Evolutionary conservation across 2,888 invertebrate species (phyloP).

Genomic region (Rotaria magnacalcarata): DNA sequence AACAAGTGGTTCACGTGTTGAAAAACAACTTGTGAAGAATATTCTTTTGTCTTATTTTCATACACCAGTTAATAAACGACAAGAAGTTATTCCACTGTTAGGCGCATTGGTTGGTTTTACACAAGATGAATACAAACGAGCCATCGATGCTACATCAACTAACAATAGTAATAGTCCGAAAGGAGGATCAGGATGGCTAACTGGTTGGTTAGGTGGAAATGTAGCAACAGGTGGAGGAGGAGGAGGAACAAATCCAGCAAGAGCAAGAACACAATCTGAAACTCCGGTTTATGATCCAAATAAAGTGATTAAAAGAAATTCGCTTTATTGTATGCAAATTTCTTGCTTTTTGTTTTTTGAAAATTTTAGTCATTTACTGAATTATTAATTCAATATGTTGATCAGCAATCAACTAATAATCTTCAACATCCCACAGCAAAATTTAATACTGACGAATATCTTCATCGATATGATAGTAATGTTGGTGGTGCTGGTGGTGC

Average conservation of each 20-base stretch:
- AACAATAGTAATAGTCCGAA: background rate
- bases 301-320: background rate
- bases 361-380: conserved; percentile 42
- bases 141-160: background rate
- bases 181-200: background rate
- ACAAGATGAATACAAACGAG: conserved; percentile 16
- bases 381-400: conserved; percentile 46
- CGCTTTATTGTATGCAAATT: background rate
- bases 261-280: background rate
- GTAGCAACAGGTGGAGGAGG: background rate
- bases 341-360: background rate
- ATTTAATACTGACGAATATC: background rate
- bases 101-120: conserved; percentile 18
- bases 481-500: too few species aligned
- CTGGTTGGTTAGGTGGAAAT: background rate
- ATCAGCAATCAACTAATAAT: conserved; percentile 36
- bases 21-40: conserved; percentile 23
- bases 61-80: conserved; percentile 8
- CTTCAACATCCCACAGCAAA: background rate
- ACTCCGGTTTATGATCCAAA: background rate
- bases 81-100: conserved; percentile 19
- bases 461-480: too few species aligned
- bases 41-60: conserved; percentile 8
- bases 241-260: background rate
- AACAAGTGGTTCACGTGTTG: background rate